Evolutionary conservation across 2,888 invertebrate genomes (phyloP), one percentile per base, ranked within the genome.

Genomic region (Mesorhabditis sp.): DNA sequence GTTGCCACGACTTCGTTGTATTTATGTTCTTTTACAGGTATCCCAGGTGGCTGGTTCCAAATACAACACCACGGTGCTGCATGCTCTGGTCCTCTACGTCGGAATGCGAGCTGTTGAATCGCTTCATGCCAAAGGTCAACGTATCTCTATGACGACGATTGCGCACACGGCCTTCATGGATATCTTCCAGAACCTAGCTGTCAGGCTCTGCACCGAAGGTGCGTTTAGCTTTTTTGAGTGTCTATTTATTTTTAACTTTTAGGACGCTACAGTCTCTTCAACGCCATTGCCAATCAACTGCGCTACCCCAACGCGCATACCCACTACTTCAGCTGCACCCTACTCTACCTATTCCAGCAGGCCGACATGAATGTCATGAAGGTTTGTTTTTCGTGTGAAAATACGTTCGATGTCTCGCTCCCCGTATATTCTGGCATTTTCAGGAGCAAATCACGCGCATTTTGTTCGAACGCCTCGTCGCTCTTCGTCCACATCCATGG

Each of bases 291-390:
- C 66, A 99, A 99, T 88, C 98, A 99, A 86, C 89, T 99, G 83
- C 91, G 98, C 43, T 99, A 97, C 88, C 98, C 98, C 10, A 99
- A 99, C 88, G 96, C 95, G 86, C 98, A 99, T 88, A 99, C 98
- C 41, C 97, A 98, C 89, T 99, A 98, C 89, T 99, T 98, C 89
- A 96, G 96, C 85, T 96, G 97, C 87, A 93, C 95, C 58, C 90
- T 99, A 67, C 89, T 99, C 75, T 96, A 97, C 87, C 89, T 99
- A 81, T 99, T 99, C 88, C 93, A 93, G 45, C 80, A 88, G 78
- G 95, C 96, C 5, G 95, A 96, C 86, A 92, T 93, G 0, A 95
- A 96, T 87, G 94, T 94, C 5, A 94, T 98, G 73, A 97, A 98
- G 87, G 98, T 98, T 61, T 5, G 43, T 61, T 43, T n/a, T 50